phyloP scores from a whole-genome alignment of 2,888 invertebrate species.

The Lathronympha strigana region DNA sequence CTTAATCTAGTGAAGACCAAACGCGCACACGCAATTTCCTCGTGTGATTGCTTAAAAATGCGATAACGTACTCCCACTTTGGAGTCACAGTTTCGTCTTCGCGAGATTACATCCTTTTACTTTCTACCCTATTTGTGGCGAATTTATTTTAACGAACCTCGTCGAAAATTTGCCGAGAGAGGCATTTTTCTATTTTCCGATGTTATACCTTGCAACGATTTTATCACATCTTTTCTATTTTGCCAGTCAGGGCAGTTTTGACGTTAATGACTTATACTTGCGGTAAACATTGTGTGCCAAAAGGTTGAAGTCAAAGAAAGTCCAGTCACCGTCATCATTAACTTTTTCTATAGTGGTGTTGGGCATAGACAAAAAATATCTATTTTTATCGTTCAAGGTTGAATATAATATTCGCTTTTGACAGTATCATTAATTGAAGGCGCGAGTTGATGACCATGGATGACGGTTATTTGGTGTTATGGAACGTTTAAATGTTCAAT shows the following conservation, averaged over 20 bases:
- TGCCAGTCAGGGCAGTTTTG: constrained; percentile 37
- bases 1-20: no score
- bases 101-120: no score
- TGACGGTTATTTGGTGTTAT: no score
- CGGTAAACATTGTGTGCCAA: not conserved
- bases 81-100: no score
- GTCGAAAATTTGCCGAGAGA: constrained; percentile 69
- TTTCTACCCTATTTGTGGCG: not conserved
- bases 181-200: constrained; percentile 56
- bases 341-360: constrained; percentile 21
- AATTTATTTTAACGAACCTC: constrained; percentile 56
- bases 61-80: no score
- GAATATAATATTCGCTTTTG: constrained; percentile 1
- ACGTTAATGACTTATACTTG: constrained; percentile 21
- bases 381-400: not conserved
- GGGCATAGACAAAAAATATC: constrained; percentile 22
- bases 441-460: no score
- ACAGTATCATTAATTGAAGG: no score
- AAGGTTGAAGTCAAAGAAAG: not conserved
- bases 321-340: constrained; percentile 1
- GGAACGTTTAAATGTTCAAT: no score
- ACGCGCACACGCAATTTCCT: no score
- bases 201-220: constrained; percentile 28
- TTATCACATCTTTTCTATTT: constrained; percentile 38
- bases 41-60: no score